Conservation (phyloP, 2,888 invertebrate species). For the Helleia helle region DNA sequence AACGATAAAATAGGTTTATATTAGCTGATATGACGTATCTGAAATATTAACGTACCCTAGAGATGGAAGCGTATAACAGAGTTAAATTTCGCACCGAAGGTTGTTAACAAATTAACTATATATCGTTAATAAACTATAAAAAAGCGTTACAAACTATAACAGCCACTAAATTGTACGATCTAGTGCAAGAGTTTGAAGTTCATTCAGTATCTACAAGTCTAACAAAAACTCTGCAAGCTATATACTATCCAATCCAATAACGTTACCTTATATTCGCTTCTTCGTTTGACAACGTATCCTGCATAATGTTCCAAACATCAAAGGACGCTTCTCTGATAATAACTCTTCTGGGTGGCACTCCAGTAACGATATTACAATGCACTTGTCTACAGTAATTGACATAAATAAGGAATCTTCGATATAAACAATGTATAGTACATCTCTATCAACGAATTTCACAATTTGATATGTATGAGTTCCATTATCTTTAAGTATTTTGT, state of each 20-base stretch:
- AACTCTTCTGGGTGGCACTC: not conserved
- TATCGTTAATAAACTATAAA: conserved; percentile 18
- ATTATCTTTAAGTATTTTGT: conserved; percentile 25
- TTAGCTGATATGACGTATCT: conserved; percentile 3
- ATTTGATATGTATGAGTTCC: conserved; percentile 64
- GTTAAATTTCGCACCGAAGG: conserved; percentile 8
- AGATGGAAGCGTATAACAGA: conserved; percentile 4
- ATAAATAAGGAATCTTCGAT: conserved; percentile 67
- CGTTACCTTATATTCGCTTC: too few relatives aligned
- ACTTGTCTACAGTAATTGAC: conserved; percentile 59
- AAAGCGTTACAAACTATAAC: conserved; percentile 19
- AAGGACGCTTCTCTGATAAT: not conserved
- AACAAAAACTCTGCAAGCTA: not conserved
- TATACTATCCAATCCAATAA: too few relatives aligned
- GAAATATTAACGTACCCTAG: conserved; percentile 7
- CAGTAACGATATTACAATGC: conserved; percentile 10
- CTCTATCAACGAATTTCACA: conserved; percentile 46
- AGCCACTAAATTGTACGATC: conserved; percentile 19
- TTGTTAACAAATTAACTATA: conserved; percentile 13
- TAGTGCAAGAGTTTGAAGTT: not conserved
- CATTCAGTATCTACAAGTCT: not conserved
- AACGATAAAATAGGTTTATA: conserved; percentile 7
- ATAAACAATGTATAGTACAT: conserved; percentile 40
- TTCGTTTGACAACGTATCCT: too few relatives aligned
- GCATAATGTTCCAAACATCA: not conserved